A percentile compares a stretch with the other conserved stretches of the same genome.
Evolutionary conservation across 2,888 invertebrate species (phyloP).

Genomic region (Phlogophora meticulosa): DNA sequence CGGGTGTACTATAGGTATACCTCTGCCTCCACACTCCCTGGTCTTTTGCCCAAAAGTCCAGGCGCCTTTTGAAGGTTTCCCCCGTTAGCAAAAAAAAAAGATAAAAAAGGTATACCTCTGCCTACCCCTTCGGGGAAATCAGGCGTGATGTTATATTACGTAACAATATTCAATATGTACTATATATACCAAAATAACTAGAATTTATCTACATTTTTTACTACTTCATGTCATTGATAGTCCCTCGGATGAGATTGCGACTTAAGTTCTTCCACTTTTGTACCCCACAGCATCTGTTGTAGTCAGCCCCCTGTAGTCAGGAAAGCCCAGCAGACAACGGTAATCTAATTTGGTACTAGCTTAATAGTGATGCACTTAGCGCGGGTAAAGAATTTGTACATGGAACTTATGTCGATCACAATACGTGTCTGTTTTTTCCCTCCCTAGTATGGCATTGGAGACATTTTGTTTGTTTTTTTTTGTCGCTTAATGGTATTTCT

Average conservation of each 20-base stretch:
- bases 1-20: too few species aligned
- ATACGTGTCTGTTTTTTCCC: conserved; percentile 31
- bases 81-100: too few species aligned
- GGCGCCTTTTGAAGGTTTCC: too few species aligned
- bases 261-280: conserved; percentile 35
- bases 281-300: conserved; percentile 41
- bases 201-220: too few species aligned
- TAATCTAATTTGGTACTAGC: conserved; percentile 78
- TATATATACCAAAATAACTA: too few species aligned
- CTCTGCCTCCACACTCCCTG: too few species aligned
- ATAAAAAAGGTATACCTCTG: too few species aligned
- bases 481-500: background rate
- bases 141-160: too few species aligned
- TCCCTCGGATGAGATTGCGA: background rate
- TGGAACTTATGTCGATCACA: conserved; percentile 52
- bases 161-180: too few species aligned
- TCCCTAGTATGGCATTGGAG: background rate
- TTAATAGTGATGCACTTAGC: conserved; percentile 75
- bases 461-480: background rate
- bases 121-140: too few species aligned
- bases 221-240: too few species aligned
- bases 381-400: conserved; percentile 54
- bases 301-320: conserved; percentile 57
- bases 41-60: too few species aligned
- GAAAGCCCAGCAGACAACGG: conserved; percentile 72